Evolutionary conservation across 2,113 vertebrate species (phyloP).

Genomic region (Naja naja): DNA sequence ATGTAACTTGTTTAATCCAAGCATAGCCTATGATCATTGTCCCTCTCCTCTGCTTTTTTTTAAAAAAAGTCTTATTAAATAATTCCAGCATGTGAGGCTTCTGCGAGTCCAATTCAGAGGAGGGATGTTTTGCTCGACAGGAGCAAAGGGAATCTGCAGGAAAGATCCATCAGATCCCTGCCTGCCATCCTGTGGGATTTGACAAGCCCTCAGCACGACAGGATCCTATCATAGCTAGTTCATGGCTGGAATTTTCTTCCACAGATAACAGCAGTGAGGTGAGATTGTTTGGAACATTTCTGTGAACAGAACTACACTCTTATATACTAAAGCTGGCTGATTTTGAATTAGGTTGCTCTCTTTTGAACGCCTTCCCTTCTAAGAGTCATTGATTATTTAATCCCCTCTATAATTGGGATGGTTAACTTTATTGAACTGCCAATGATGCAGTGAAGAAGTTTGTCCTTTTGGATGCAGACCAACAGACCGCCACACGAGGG

Average conservation of each 20-base stretch:
- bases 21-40: not conserved
- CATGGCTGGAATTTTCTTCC: not conserved
- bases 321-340: not conserved
- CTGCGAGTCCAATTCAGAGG: not conserved
- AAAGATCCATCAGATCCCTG: not conserved
- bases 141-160: not conserved
- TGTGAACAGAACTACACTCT: not conserved
- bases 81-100: not conserved
- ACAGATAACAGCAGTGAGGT: not conserved
- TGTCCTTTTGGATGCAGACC: not conserved
- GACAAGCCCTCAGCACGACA: not conserved
- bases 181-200: not conserved
- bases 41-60: not conserved
- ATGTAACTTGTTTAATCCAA: not conserved
- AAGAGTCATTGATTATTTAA: not conserved
- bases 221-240: not conserved
- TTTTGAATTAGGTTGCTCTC: not conserved
- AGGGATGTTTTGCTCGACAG: not conserved
- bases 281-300: not conserved
- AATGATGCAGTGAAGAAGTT: not conserved
- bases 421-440: not conserved
- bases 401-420: not conserved
- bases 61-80: not conserved
- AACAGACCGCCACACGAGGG: slow-evolving; percentile 55
- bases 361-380: not conserved